Conservation (phyloP, 2,113 vertebrate species). For the Neolamprologus brichardi region DNA sequence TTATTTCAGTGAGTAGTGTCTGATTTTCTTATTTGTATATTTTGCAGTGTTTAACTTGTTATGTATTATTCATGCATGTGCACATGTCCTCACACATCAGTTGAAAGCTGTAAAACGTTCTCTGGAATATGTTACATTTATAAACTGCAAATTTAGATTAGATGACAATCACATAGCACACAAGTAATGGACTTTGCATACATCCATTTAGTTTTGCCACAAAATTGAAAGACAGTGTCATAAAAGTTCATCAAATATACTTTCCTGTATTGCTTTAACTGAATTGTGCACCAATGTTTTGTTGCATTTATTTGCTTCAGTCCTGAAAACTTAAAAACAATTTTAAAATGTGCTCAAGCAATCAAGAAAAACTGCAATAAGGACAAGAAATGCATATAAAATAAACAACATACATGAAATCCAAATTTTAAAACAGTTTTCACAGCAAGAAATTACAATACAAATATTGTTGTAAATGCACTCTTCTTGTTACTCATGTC, state of each 20-base stretch:
- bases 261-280: rapidly evolving
- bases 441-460: not conserved
- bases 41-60: not conserved
- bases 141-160: not conserved
- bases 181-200: not conserved
- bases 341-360: not conserved
- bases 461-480: not conserved
- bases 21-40: not conserved
- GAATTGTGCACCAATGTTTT: not conserved
- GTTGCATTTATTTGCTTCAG: not conserved
- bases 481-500: not conserved
- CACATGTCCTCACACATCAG: not conserved
- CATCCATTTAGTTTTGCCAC: not conserved
- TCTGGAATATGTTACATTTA: not conserved
- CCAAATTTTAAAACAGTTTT: not conserved
- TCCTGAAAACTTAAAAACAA: not conserved
- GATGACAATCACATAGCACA: not conserved
- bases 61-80: not conserved
- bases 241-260: not conserved
- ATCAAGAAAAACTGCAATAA: not conserved
- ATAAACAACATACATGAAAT: not conserved
- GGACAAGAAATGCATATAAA: not conserved
- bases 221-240: not conserved
- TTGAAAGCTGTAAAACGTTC: rapidly evolving
- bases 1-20: not conserved